Base-by-base conservation (phyloP, 1,140 invertebrate genomes). In the Trichonephila clavata region DNA sequence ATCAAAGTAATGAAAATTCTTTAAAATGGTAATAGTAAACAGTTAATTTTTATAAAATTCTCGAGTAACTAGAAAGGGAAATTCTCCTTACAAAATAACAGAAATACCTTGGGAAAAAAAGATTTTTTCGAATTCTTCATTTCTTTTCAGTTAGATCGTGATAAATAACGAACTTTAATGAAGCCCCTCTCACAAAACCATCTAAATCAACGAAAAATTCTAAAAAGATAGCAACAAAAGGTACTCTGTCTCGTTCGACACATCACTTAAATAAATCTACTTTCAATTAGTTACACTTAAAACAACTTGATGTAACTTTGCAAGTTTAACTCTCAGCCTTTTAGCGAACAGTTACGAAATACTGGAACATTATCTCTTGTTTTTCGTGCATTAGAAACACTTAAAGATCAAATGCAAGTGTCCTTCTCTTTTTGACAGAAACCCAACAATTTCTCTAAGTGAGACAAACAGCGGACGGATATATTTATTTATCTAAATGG, bases 401-500 rank as follows among this genome's bases (percentile, higher is more conserved):
- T 84, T 84, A 84, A 84, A 60, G 83, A 84, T 84, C 83, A 59
- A 84, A 60, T 59, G 24, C 83, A 57, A 84, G 43, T 57, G 43
- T 59, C n/a, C 81, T 43, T 84, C 57, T 20, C n/a, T 59, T 57
- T 84, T 59, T 84, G 81, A 57, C 81, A 84, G 83, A 59, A 50
- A 84, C 21, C 83, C 21, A 84, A 57, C 43, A 84, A 59, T 84
- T 84, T 71, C 87, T 71, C 39, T 89, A 89, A 89, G 87, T 89
- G 68, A 89, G 87, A 89, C 87, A 77, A 89, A 89, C 68, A 89
- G 87, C 63, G 39, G 61, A 43, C 39, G 39, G 32, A 71, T 43
- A 32, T 39, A 27, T 89, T 89, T 77, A 89, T 89, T 89, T 89
- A 89, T 89, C 61, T 65, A 89, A 89, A 89, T 89, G 65, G 43